Percentiles rank a stretch among this genome's conserved stretches.
Evolutionary conservation across 2,797 vertebrate genomes (phyloP).

Genomic region (Prunella strophiata): DNA sequence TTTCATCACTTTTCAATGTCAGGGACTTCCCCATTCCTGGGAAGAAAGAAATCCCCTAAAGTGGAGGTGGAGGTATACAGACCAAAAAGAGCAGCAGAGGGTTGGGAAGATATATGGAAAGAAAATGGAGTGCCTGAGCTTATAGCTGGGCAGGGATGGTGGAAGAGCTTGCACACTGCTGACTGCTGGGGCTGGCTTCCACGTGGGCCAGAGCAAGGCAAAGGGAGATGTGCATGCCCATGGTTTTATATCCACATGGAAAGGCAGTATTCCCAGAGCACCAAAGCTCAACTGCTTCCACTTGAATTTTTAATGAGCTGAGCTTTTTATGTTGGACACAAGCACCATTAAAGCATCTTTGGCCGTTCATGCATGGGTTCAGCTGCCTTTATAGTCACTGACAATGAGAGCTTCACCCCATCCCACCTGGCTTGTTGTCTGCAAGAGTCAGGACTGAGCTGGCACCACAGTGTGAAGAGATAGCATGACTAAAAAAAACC

Average conservation of each 20-base stretch:
- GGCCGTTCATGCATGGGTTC: background rate
- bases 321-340: background rate
- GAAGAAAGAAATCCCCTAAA: background rate
- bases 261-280: background rate
- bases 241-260: background rate
- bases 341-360: background rate
- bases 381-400: background rate
- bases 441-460: background rate
- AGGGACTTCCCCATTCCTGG: background rate
- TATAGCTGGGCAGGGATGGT: background rate
- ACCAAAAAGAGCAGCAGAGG: background rate
- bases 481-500: background rate
- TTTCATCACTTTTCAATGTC: background rate
- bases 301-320: background rate
- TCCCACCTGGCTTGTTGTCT: background rate
- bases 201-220: rapidly evolving
- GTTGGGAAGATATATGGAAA: background rate
- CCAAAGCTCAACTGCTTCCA: background rate
- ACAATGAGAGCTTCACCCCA: background rate
- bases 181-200: background rate
- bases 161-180: background rate
- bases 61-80: background rate
- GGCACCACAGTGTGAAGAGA: background rate
- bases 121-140: background rate
- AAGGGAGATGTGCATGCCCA: background rate